Evolutionary conservation across 2,797 vertebrate species (phyloP).

Genomic region (Epinephelus coioides): DNA sequence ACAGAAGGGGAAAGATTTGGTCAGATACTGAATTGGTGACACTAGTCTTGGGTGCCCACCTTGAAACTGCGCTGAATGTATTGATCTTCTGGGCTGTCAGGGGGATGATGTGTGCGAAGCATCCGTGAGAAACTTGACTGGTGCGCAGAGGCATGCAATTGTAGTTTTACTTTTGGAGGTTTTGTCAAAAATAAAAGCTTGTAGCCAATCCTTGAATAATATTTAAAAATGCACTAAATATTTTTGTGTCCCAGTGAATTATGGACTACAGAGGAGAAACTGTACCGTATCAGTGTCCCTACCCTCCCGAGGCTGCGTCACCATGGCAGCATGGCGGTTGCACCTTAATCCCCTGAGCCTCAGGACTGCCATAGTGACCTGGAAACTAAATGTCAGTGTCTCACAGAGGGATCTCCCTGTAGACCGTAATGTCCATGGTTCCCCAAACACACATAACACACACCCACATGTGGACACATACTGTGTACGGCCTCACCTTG

Average conservation of each 20-base stretch:
- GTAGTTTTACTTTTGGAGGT: not conserved
- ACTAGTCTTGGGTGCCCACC: no score
- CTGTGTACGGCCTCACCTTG: conserved; percentile 35
- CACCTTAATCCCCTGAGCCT: conserved; percentile 42
- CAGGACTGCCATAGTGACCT: conserved; percentile 56
- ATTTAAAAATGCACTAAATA: not conserved
- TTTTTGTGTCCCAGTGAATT: conserved; percentile 1
- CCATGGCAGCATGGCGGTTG: conserved; percentile 39
- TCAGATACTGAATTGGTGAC: no score
- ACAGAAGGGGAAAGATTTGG: no score
- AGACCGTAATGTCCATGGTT: conserved; percentile 33
- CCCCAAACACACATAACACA: conserved; percentile 8
- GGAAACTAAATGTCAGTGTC: conserved; percentile 70
- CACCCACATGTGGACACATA: not conserved
- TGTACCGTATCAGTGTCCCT: not conserved
- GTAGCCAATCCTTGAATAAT: not conserved
- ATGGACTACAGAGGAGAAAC: not conserved
- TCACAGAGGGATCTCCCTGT: conserved; percentile 45
- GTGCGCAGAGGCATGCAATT: not conserved
- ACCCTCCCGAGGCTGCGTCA: conserved; percentile 25
- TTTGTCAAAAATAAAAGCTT: not conserved
- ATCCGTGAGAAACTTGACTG: no score
- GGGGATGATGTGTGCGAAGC: no score
- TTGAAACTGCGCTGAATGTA: not conserved
- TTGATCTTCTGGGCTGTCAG: no score